Base-by-base conservation (phyloP, 2,888 invertebrate species). In the Drosophila macrospina region DNA sequence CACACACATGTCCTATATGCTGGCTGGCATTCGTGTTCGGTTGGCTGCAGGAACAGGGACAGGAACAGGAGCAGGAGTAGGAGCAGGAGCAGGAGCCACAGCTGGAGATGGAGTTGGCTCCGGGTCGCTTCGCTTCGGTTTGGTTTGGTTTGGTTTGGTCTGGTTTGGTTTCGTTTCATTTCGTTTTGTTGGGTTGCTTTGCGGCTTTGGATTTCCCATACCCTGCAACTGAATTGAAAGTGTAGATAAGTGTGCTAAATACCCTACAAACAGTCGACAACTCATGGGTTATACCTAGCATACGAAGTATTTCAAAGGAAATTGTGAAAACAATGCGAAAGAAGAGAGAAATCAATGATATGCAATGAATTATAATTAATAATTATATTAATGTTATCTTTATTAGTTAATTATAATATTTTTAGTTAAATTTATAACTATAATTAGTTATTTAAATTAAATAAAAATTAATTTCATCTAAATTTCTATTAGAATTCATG, bases 171-270 rank as follows among this genome's bases (percentile, higher is more conserved):
- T 20, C 20, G 20, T 55, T 77, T 64, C 51, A 59, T 54, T 67
- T 48, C 20, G 52, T 47, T 65, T 47, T 13, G 24, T 48, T 44
- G 45, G 44, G 69, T 50, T 60, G 61, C 39, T 37, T 63, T 68
- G 78, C 39, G 80, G 74, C 60, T 39, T 24, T 26, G 80, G 74
- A 57, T 39, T 24, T 26, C 8, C 24, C 6, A 56, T 79, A 76
- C 66, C 70, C 74, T 61, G 52, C 11, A 57, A 10, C n/a, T 5
- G 28, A n/a, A 7, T 11, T 24, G 8, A 1, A 6, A 16, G 26
- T 13, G 30, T 8, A 30, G 8, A 34, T 37, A 15, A 15, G 26
- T 16, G 11, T 13, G 11, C 10, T 16, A 10, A 8, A 62, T 54
- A 61, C 64, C 16, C 45, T 6, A 28, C 5, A 1, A 5, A 1